Conservation (phyloP, 1,140 invertebrate genomes). For the Pentalonia nigronervosa region DNA sequence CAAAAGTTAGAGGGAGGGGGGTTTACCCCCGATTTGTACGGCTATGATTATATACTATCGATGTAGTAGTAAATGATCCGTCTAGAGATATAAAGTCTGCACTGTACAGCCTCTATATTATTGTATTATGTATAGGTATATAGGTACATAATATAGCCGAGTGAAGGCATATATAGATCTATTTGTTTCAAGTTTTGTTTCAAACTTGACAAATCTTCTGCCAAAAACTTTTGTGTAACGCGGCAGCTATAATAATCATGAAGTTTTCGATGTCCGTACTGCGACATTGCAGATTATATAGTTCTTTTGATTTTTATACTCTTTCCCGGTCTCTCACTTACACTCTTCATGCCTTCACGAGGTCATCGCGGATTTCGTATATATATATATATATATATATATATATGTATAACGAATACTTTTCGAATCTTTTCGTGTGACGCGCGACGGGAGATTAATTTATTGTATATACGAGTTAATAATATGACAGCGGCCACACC, state of each 20-base stretch:
- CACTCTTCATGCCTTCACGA: not conserved
- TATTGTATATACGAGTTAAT: not conserved
- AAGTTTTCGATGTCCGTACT: not conserved
- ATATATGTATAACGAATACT: no score
- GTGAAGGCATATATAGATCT: not conserved
- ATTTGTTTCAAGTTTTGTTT: conserved; percentile 10
- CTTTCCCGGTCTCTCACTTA: no score
- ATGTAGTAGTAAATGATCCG: not conserved
- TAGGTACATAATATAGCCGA: not conserved
- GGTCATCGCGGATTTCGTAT: not conserved
- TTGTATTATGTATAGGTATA: not conserved
- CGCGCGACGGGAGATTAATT: not conserved
- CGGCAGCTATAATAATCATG: not conserved
- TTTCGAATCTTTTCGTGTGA: not conserved
- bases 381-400: no score
- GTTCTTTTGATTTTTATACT: not conserved
- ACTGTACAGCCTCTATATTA: not conserved
- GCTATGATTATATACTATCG: no score
- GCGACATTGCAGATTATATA: not conserved
- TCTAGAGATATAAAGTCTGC: not conserved
- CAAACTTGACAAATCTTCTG: conserved; percentile 15
- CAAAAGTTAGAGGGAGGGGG: no score
- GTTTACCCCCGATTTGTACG: no score
- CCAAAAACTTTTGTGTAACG: not conserved
- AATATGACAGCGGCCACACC: not conserved